phyloP scores from a whole-genome alignment of 2,113 vertebrate species.

The Cavia porcellus region DNA sequence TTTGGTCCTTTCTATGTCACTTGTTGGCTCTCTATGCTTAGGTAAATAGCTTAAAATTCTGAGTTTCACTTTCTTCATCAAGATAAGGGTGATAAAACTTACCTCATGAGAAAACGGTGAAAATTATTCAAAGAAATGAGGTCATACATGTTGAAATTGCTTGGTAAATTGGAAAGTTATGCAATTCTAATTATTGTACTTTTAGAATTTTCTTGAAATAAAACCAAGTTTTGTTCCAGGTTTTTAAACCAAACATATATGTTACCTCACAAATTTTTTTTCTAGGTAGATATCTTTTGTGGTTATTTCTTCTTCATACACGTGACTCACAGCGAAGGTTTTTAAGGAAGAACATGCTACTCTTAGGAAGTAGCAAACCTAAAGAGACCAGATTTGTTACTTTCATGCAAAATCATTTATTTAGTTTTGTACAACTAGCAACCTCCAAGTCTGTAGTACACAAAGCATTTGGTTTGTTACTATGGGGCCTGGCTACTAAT shows the following conservation, averaged over 20 bases:
- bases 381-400: neutral
- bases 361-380: neutral
- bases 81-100: neutral
- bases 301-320: neutral
- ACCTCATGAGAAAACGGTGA: neutral
- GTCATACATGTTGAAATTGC: neutral
- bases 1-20: neutral
- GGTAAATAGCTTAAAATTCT: neutral
- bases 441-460: neutral
- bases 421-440: neutral
- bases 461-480: neutral
- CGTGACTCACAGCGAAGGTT: neutral
- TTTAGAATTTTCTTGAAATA: constrained; percentile 36
- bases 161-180: constrained; percentile 29
- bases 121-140: constrained; percentile 28
- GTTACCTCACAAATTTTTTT: neutral
- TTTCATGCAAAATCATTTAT: neutral
- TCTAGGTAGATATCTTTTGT: neutral
- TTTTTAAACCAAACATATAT: neutral
- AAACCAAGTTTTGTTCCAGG: neutral
- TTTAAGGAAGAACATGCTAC: neutral
- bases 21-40: neutral
- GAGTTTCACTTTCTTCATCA: neutral
- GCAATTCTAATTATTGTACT: constrained; percentile 39
- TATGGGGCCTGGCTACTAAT: neutral